phyloP scores from a whole-genome alignment of 2,888 invertebrate genomes.

The Sabellastarte sp. region DNA sequence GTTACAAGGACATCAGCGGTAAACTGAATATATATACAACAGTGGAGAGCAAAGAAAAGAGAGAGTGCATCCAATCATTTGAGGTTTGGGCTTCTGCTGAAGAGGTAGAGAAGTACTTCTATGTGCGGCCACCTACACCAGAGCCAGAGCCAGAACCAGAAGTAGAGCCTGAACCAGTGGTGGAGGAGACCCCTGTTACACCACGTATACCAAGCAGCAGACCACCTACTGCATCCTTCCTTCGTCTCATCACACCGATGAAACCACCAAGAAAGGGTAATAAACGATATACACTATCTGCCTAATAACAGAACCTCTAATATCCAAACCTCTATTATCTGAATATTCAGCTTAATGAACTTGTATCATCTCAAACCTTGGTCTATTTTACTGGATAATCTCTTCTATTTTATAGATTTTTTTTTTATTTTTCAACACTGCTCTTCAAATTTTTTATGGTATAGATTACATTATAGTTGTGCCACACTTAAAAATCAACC shows the following conservation, averaged over 20 bases:
- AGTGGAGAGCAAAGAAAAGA: not conserved
- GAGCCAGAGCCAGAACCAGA: slow-evolving; percentile 26
- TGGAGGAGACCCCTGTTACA: slow-evolving; percentile 18
- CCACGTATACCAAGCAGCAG: slow-evolving; percentile 30
- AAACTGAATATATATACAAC: slow-evolving; percentile 16
- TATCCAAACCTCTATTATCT: too few species aligned
- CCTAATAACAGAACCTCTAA: too few species aligned
- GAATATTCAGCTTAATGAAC: too few species aligned
- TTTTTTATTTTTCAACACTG: too few species aligned
- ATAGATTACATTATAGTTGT: too few species aligned
- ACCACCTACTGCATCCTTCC: slow-evolving; percentile 15
- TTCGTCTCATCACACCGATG: slow-evolving; percentile 21
- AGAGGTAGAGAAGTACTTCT: slow-evolving; percentile 40
- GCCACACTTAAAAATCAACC: too few species aligned
- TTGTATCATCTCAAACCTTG: too few species aligned
- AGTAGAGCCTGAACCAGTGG: slow-evolving; percentile 31
- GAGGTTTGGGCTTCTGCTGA: slow-evolving; percentile 41
- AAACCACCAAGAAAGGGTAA: slow-evolving; percentile 22
- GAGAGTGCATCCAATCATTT: slow-evolving; percentile 27
- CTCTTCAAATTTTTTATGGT: too few species aligned
- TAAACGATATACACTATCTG: too few species aligned
- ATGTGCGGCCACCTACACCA: slow-evolving; percentile 16
- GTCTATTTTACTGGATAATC: too few species aligned
- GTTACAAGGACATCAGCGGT: slow-evolving; percentile 35
- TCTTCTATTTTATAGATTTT: too few species aligned